Evolutionary conservation across 1,140 invertebrate species (phyloP), one percentile per base, ranked within the genome.

Genomic region (Nautilus pompilius): DNA sequence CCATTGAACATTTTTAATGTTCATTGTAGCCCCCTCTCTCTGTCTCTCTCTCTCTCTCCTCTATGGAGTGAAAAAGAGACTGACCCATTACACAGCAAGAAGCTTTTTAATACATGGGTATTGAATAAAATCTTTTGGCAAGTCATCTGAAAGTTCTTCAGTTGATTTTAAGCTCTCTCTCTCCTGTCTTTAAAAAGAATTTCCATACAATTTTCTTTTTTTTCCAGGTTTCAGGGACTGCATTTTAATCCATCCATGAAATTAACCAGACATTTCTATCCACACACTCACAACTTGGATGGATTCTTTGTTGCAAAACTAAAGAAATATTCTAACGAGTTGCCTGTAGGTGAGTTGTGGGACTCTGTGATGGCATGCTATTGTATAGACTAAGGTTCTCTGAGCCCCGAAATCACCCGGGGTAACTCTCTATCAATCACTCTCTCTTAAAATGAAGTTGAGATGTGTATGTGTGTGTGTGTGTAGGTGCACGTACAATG

Each of bases 251-350:
- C 93, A 1, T 91, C 91, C 4, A 80, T 99, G 79, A 95, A 95
- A 79, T 81, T 95, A 24, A 92, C 93, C 0, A 88, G 88, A 83
- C 85, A 96, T 64, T 98, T 95, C 84, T 99, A 99, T 84, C 97
- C 97, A 3, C 97, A 99, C 80, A 90, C 91, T 17, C 95, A 99
- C 79, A 99, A 99, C 81, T 94, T 99, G 90, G 97, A 99, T 86
- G 98, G 98, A 32, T 99, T 99, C 80, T 99, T 95, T 87, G 95
- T 99, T 15, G 95, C 95, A 4, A 99, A 99, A 86, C 80, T 99
- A 0, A 95, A 96, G 83, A 99, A 99, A 77, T 91, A 96, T 79
- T 94, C 92, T 0, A 95, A 97, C 85, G 87, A 88, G 54, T 90
- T 72, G 46, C 73, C 73, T 29, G 66, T 15, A 15, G 6, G 13